Evolutionary conservation across 2,113 vertebrate species (phyloP), one percentile per base, ranked within the genome.

Genomic region (Mystacornis crossleyi): DNA sequence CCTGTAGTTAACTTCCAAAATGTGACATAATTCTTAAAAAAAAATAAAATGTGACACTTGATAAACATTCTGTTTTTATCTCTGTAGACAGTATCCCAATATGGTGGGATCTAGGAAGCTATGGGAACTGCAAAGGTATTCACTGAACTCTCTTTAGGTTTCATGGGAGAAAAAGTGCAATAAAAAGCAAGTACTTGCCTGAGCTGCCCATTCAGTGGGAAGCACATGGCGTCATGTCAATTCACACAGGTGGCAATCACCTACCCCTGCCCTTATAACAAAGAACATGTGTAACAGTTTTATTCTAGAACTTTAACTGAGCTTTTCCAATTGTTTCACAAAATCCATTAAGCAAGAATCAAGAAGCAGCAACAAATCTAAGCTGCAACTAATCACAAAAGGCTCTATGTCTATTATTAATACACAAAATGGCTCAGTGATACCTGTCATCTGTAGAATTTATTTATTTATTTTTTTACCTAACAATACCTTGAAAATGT

Each of bases 261-360:
- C n/a, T 51, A 54, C 3, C 7, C 24, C 10, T 0, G 0, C 5
- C 21, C 34, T 48, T 13, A 34, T 21, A 86, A 71, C 3, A 40
- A 90, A 48, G 9, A 13, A 11, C 13, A 16, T 9, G 8, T 42
- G 18, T 29, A 19, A 23, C 16, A 29, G 0, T 72, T 93, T 83
- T 77, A 29, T 65, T 47, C 26, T 74, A 45, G 7, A 69, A 33
- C 40, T 55, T 71, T 34, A 34, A 17, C 20, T 38, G 34, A 62
- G 14, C 53, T 69, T 73, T 20, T 21, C 38, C 54, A 47, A 0
- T 77, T 60, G 5, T 53, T 79, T 79, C 55, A 58, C 8, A 54
- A 82, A 82, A 33, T 50, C 21, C 14, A 8, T 61, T 85, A 24
- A 74, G 42, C 4, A 85, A 47, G 40, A 57, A 54, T n/a, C 23